Base-by-base conservation (phyloP, 2,797 vertebrate genomes). In the Ataeniobius toweri region DNA sequence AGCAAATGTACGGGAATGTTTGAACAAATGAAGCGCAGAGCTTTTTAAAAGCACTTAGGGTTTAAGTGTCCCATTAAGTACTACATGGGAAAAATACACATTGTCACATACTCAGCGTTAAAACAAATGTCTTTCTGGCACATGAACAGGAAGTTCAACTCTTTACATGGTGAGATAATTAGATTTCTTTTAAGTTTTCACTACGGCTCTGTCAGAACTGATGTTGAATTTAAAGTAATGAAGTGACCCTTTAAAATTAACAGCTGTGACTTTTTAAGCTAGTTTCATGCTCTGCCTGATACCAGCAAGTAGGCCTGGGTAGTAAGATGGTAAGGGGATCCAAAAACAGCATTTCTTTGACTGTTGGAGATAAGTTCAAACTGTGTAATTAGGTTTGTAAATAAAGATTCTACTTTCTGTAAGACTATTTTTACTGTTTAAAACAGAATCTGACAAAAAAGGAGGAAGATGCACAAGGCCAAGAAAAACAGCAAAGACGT, bases 21-120 rank as follows among this genome's bases (percentile, higher is more conserved):
- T 48, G 85, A 77, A 85, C 75, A 85, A 91, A 90, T 73, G 39
- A 39, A 85, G 88, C 1, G 6, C 53, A 80, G 79, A 68, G 72
- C 82, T 92, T 88, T 89, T 71, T 77, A 86, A 82, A 81, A 80
- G 76, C 78, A 80, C 88, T 91, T 78, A 51, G 77, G 82, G 78
- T 83, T 88, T 81, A 85, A 88, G 88, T 75, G 89, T 79, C 73
- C 76, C 0, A 31, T 78, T 80, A 74, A 93, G 85, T 82, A 85
- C 74, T 78, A 75, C 83, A 84, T 89, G 90, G 87, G 88, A 89
- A 93, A 88, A 85, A 87, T 28, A 92, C 87, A 91, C 86, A 92
- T 55, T 56, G 53, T 81, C 59, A 20, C 78, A 80, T 80, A 83
- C 71, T 80, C 70, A 73, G 51, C 85, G 85, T 73, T 88, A 79